A percentile compares a stretch with the other conserved stretches of the same genome.
These are phyloP conservation scores for Platysternon megacephalum DNA, from an alignment of 2,113 vertebrate species.

Conservation along the genomic window DNA sequence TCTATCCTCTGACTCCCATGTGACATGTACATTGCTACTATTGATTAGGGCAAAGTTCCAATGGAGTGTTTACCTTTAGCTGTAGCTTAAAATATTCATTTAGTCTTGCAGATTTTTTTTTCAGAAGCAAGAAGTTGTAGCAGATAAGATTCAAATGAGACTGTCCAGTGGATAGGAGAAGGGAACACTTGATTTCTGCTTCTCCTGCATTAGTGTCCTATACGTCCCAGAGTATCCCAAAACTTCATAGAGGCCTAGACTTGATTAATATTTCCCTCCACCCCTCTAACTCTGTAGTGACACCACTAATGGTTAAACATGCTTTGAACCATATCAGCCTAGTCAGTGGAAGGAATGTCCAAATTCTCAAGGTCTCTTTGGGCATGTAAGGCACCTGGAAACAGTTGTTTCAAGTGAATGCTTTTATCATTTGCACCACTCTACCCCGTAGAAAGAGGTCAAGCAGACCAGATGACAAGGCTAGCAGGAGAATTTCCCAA, in stretches of 20 bases:
- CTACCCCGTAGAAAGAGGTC: neutral
- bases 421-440: neutral
- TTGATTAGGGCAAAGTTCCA: conserved; percentile 85
- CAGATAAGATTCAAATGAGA: conserved; percentile 35
- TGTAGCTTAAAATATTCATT: conserved; percentile 64
- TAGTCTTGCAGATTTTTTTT: conserved; percentile 31
- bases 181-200: conserved; percentile 1
- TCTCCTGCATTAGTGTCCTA: conserved; percentile 25
- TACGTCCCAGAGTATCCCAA: conserved; percentile 46
- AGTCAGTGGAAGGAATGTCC: conserved; percentile 46
- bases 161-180: neutral
- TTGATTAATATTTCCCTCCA: conserved; percentile 49
- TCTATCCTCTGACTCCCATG: conserved; percentile 67
- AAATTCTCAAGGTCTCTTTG: conserved; percentile 37
- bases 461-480: neutral
- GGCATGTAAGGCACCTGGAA: conserved; percentile 4
- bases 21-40: conserved; percentile 83
- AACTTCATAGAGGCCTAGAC: conserved; percentile 39
- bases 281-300: neutral
- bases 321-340: conserved; percentile 48
- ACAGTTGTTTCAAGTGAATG: conserved; percentile 24
- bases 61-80: conserved; percentile 72
- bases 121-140: conserved; percentile 33
- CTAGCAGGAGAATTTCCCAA: neutral
- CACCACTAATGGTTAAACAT: conserved; percentile 27